Base-by-base conservation (phyloP, 2,797 vertebrate species). In the Sus cebifrons region DNA sequence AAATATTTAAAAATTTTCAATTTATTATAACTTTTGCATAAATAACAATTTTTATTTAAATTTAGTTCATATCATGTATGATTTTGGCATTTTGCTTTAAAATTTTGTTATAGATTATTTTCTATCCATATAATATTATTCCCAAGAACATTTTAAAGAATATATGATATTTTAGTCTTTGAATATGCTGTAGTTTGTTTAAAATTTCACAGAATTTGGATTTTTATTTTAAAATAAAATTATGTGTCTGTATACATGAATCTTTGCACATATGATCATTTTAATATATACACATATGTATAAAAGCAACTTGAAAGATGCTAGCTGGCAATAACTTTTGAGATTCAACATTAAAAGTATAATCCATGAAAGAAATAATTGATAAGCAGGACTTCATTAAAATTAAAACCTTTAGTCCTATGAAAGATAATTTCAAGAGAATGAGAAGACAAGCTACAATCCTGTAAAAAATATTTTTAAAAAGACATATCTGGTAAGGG, bases 161-260 rank as follows among this genome's bases (percentile, higher is more conserved):
- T 82, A 32, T 25, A 13, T 58, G 32, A 14, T 67, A 65, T 68
- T 56, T 92, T 44, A 56, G 23, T 71, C 29, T 71, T 82, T 71
- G 62, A 23, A 49, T 49, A 49, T 49, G 44, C 44, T 49, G 6
- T 49, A 49, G 44, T 49, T 44, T 5, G 44, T 44, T 49, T 49
- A 49, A 49, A 49, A 49, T 49, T 49, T 49, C 44, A 49, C 44
- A 49, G 44, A 49, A 49, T 49, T 62, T 81, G 2, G 67, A 14
- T 67, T 49, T 87, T 88, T 77, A 81, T 67, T 81, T 91, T 58
- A 70, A 75, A 81, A n/a, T n/a, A 60, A 65, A 89, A 91, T 79
- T 32, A 21, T 60, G 81, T 68, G 29, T 67, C 20, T 73, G 5
- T 60, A 1, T 54, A 73, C 49, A 81, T 58, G n/a, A 64, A 21